Percentiles rank a stretch among this genome's conserved stretches.
These are phyloP conservation scores for Dendrophyllia cribrosa DNA, from an alignment of 64 coral and sea anemone species.

Conservation along the genomic window DNA sequence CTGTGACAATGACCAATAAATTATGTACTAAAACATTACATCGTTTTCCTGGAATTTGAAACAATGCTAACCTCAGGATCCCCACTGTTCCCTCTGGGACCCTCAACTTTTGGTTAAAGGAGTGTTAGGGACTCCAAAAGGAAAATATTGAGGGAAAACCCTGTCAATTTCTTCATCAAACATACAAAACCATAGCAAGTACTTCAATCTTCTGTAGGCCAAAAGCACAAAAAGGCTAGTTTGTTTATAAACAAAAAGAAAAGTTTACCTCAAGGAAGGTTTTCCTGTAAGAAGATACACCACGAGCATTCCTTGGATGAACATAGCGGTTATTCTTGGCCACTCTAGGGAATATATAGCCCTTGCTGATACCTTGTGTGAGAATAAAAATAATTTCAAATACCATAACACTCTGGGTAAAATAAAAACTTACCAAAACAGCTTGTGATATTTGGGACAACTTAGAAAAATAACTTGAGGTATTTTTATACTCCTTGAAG, in stretches of 20 bases:
- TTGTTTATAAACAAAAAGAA: neutral
- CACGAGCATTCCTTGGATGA: neutral
- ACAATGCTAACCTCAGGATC: conserved; percentile 4
- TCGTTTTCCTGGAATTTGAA: conserved; percentile 21
- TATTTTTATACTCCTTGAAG: no score
- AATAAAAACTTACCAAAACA: no score
- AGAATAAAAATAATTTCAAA: no score
- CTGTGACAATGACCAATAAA: neutral
- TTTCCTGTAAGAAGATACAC: conserved; percentile 10
- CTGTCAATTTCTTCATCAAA: no score
- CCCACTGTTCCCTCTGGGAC: no score
- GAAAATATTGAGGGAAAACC: neutral
- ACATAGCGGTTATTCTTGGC: conserved; percentile 1
- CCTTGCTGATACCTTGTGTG: conserved; percentile 30
- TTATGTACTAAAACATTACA: conserved; percentile 6
- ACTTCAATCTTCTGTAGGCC: no score
- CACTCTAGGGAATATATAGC: neutral
- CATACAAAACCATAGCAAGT: no score
- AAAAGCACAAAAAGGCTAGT: no score
- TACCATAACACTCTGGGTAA: no score
- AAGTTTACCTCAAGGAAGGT: neutral
- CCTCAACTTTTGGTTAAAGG: neutral
- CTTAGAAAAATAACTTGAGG: no score
- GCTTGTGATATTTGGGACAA: no score
- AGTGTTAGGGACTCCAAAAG: neutral